These are phyloP conservation scores for Hirudo medicinalis DNA, from an alignment of 1,140 invertebrate genomes.

Conservation along the genomic window DNA sequence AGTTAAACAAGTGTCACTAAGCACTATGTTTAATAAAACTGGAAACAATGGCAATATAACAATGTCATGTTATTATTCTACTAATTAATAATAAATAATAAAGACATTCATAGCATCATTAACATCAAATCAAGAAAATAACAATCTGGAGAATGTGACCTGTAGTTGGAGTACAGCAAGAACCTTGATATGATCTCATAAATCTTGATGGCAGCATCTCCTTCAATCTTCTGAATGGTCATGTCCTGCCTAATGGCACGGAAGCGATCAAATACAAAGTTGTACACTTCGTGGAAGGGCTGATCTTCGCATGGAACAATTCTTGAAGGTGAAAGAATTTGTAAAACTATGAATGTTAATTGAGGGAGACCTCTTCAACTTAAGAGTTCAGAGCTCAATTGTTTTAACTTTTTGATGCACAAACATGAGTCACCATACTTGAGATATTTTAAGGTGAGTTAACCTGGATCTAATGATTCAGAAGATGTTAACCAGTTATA, in stretches of 20 bases:
- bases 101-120: background rate
- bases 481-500: too few relatives aligned
- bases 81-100: too few relatives aligned
- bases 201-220: constrained; percentile 43
- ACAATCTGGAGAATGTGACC: background rate
- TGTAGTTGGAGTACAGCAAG: constrained; percentile 25
- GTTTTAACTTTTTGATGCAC: too few relatives aligned
- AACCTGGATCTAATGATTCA: too few relatives aligned
- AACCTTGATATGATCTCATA: constrained; percentile 56
- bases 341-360: background rate
- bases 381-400: too few relatives aligned
- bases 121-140: background rate
- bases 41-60: too few relatives aligned
- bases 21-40: too few relatives aligned
- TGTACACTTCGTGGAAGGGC: constrained; percentile 51
- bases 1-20: too few relatives aligned
- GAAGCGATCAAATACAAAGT: constrained; percentile 62
- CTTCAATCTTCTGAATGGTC: constrained; percentile 52
- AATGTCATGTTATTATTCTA: too few relatives aligned
- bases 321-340: background rate
- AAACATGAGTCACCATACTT: too few relatives aligned
- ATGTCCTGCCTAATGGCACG: constrained; percentile 60
- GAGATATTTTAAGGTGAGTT: too few relatives aligned
- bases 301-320: background rate
- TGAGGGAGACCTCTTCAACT: too few relatives aligned